phyloP scores from a whole-genome alignment of 1,140 invertebrate species.

The Cydia pomonella region DNA sequence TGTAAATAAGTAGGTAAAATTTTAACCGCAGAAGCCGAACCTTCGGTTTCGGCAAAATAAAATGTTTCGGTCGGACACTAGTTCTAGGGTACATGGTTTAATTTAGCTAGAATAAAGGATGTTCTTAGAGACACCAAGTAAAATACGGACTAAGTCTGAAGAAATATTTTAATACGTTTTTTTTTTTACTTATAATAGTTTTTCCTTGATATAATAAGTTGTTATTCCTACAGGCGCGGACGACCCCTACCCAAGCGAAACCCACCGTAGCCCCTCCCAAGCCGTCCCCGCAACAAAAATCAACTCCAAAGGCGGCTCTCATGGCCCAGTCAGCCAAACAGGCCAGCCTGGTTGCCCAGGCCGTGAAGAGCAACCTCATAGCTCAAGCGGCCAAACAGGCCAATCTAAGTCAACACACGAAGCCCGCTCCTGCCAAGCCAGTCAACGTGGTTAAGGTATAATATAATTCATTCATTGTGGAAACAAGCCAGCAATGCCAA shows the following conservation, averaged over 20 bases:
- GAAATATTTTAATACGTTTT: no score
- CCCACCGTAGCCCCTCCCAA: not conserved
- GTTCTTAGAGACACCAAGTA: no score
- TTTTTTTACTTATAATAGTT: no score
- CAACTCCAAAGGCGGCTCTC: conserved; percentile 43
- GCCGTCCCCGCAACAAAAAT: conserved; percentile 43
- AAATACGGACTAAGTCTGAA: no score
- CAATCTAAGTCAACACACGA: conserved; percentile 18
- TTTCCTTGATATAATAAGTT: no score
- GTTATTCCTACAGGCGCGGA: not conserved
- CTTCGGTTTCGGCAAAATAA: no score
- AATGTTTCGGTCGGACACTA: no score
- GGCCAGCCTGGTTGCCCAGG: conserved; percentile 46
- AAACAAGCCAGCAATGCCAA: no score
- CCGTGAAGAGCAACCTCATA: conserved; percentile 47
- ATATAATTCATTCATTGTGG: not conserved
- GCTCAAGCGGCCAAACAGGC: conserved; percentile 46
- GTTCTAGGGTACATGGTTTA: no score
- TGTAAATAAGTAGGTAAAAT: no score
- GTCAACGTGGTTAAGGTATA: conserved; percentile 19
- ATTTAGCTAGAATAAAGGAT: no score
- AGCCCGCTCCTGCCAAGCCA: conserved; percentile 32
- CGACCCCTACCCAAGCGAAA: conserved; percentile 13
- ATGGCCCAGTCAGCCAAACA: conserved; percentile 48
- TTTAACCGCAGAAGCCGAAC: no score